Evolutionary conservation across 2,888 invertebrate genomes (phyloP).

Genomic region (Zygaena filipendulae): DNA sequence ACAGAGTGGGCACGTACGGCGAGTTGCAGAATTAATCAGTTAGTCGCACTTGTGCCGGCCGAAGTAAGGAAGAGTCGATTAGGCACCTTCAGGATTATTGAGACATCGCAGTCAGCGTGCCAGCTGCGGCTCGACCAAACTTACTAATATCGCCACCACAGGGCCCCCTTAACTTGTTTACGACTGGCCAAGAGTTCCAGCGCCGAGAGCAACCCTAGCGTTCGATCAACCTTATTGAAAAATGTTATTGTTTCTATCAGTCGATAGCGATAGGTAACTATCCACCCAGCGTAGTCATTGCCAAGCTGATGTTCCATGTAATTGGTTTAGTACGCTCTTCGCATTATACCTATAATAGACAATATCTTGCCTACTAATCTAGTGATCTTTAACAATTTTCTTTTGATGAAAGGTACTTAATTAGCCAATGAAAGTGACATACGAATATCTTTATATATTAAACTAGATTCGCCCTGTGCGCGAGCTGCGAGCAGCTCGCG

Average conservation of each 20-base stretch:
- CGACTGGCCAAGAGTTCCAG: slow-evolving; percentile 53
- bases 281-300: no score
- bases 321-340: no score
- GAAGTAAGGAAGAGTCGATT: slow-evolving; percentile 64
- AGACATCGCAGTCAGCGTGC: slow-evolving; percentile 55
- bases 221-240: slow-evolving; percentile 55
- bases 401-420: no score
- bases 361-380: no score
- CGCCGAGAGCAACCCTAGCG: slow-evolving; percentile 40
- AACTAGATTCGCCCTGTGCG: no score
- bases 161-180: slow-evolving; percentile 50
- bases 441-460: no score
- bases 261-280: no score
- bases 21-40: slow-evolving; percentile 63
- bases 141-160: slow-evolving; percentile 56
- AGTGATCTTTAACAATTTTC: no score
- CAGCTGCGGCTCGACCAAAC: slow-evolving; percentile 58
- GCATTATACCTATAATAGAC: no score
- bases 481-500: no score
- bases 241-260: slow-evolving; percentile 35
- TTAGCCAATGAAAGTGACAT: no score
- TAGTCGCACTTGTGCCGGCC: slow-evolving; percentile 64
- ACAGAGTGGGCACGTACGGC: slow-evolving; percentile 48
- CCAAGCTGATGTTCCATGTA: no score
- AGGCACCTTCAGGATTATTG: slow-evolving; percentile 65